Conservation (phyloP, 2,113 vertebrate genomes). For the Manacus vitellinus region DNA sequence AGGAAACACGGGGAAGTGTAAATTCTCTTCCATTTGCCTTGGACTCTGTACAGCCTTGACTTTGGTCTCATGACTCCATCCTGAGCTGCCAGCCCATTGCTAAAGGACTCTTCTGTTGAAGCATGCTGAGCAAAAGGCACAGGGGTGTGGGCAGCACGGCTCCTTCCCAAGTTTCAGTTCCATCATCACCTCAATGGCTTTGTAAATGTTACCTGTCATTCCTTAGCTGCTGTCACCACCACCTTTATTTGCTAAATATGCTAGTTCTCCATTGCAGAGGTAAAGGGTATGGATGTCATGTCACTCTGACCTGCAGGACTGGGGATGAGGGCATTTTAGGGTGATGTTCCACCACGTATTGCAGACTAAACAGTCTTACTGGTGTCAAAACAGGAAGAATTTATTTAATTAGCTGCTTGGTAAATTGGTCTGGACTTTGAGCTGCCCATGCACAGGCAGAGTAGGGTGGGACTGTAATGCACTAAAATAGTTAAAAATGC, state of each 20-base stretch:
- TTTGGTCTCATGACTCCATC: not conserved
- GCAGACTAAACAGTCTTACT: not conserved
- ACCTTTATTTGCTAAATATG: conserved; percentile 26
- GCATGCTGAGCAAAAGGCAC: conserved; percentile 10
- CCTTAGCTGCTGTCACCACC: conserved; percentile 18
- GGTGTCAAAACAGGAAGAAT: not conserved
- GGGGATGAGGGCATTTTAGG: not conserved
- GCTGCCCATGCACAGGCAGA: not conserved
- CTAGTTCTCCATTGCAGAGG: conserved; percentile 19
- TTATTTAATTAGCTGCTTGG: not conserved
- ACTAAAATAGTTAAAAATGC: not conserved
- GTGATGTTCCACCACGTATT: not conserved
- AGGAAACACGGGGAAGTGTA: conserved; percentile 26
- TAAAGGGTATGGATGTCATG: not conserved
- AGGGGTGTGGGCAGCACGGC: not conserved
- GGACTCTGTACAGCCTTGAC: conserved; percentile 62
- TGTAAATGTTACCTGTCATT: conserved; percentile 44
- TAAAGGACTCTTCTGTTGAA: conserved; percentile 36
- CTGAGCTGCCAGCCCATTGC: conserved; percentile 28
- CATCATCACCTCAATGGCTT: conserved; percentile 10
- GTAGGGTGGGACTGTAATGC: not conserved
- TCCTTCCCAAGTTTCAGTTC: not conserved
- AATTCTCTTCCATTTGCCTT: conserved; percentile 45
- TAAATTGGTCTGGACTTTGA: not conserved
- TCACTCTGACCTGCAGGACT: not conserved